Base-by-base conservation (phyloP, 2,797 vertebrate genomes). In the Myiothlypis coronata region DNA sequence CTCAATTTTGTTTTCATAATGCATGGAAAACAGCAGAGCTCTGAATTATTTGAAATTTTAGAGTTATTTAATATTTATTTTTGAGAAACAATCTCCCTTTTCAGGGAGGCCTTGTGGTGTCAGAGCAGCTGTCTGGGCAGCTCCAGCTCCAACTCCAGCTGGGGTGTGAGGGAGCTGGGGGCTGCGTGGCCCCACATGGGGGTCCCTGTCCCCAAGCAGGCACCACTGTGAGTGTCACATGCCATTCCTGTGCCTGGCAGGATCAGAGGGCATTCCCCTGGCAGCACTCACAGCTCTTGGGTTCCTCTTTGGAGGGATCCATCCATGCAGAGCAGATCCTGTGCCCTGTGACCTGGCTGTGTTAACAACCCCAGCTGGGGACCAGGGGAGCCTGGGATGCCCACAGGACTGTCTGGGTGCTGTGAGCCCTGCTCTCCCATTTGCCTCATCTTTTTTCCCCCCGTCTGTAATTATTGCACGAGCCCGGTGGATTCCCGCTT, bases 1-100 rank as follows among this genome's bases (percentile, higher is more conserved):
- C 93, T 93, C 92, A 72, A 91, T 95, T 96, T 97, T 97, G 83
- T 96, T 96, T 97, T 96, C 93, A 76, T 95, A 94, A 93, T 96
- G 94, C 86, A 85, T 94, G 94, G 97, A 95, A 87, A 96, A 95
- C 82, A 94, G 84, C 28, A 81, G 93, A 91, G 92, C 94, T 91
- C 94, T 95, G 34, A 95, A 96, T 91, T 96, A 95, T 96, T 86
- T 63, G 91, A 88, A 91, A 87, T 71, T 89, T 89, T 74, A 82
- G 92, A 92, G 89, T 72, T 71, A 87, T 94, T 97, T 96, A 81
- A 96, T 97, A 95, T 96, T 97, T 97, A 97, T 93, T 95, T 93
- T 77, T 68, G 50, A 92, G 79, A 87, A 92, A 69, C 69, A 97
- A 82, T 89, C 89, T 93, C 75, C 53, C 86, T 83, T 91, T 95